Evolutionary conservation across 2,888 invertebrate species (phyloP), one percentile per base, ranked within the genome.

Genomic region (Mythimna ferrago): DNA sequence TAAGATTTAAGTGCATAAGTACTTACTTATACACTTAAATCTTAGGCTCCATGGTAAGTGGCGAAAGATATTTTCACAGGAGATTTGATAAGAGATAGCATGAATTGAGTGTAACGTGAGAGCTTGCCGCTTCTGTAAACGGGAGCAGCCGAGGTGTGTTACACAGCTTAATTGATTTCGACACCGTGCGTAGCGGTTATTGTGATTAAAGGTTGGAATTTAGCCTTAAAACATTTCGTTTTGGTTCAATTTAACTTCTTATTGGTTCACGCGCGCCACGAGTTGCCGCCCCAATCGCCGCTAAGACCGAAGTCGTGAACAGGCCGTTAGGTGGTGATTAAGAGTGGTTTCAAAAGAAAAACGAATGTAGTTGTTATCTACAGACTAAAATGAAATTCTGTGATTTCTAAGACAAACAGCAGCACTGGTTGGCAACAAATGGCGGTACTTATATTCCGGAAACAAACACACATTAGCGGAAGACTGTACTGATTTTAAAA

Each of bases 51-150:
- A n/a, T 54, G n/a, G 53, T 48, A 65, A 41, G n/a, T 32, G 51
- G 35, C 54, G 19, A 41, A 41, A 80, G 80, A 80, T 80, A 71
- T 80, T 80, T 80, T 80, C 80, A 80, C 76, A 80, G 65, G 32
- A 69, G 76, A 82, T 77, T 73, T 81, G 66, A 81, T 75, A 75
- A 75, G 70, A 62, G 70, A 71, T 75, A 60, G 51, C 60, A 60
- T 54, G 54, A 71, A 66, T 58, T 78, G 63, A 76, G 71, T 66
- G 65, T 71, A 78, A 78, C 76, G 75, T 77, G 80, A 69, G 80
- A 80, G 76, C 80, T 71, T 44, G 58, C 51, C n/a, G 68, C 54
- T 76, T 69, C 66, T 44, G 68, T 51, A 76, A 80, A 80, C 26
- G 71, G 44, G 80, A 76, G 68, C 80, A 76, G 7, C 9, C 14